Conservation (phyloP, 2,113 vertebrate genomes). For the Myotis yumanensis region DNA sequence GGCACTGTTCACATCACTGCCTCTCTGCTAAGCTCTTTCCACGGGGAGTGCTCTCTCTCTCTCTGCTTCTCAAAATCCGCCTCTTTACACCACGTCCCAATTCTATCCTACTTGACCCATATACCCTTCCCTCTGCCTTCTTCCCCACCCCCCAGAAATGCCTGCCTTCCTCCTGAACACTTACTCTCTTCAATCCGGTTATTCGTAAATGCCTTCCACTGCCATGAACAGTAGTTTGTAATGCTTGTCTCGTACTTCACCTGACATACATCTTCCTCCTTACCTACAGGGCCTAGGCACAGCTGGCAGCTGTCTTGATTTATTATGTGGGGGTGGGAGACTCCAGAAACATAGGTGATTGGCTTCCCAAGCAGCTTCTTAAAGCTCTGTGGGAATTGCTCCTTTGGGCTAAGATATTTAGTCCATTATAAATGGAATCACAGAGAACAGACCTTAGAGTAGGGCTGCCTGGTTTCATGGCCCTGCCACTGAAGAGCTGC, state of each 20-base stretch:
- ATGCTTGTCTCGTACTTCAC: neutral
- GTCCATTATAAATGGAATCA: neutral
- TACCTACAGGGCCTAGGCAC: neutral
- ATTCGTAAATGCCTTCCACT: neutral
- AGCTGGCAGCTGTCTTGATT: neutral
- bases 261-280: neutral
- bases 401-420: neutral
- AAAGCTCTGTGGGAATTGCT: neutral
- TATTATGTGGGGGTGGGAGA: neutral
- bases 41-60: neutral
- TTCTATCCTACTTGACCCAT: neutral
- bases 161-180: neutral
- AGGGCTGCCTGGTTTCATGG: neutral
- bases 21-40: neutral
- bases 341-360: neutral
- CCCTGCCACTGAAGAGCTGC: neutral
- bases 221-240: neutral
- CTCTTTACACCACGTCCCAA: neutral
- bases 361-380: neutral
- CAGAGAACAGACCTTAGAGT: neutral
- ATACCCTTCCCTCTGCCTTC: neutral
- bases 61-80: neutral
- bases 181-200: neutral
- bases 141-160: neutral
- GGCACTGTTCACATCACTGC: neutral